Evolutionary conservation across 2,113 vertebrate genomes (phyloP), one percentile per base, ranked within the genome.

Genomic region (Cyphomyrus discorhynchus): DNA sequence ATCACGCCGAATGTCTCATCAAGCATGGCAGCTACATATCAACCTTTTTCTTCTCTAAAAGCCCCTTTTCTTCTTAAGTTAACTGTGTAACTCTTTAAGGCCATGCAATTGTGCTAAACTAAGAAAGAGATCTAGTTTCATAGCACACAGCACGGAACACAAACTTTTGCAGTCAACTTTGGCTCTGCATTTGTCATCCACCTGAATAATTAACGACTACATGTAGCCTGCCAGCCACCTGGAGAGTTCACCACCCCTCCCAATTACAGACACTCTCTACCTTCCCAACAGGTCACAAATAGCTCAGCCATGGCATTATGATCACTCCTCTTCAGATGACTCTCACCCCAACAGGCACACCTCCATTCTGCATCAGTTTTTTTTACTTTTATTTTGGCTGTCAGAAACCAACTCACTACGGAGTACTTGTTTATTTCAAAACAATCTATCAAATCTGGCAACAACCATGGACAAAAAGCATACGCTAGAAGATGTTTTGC

Each of bases 201-300:
- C 96, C 95, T 96, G 95, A 97, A 97, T 97, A 97, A 96, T 97
- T 97, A 97, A 96, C 95, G 95, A 96, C 94, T 96, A 97, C 96
- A 97, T 96, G 96, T 94, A 94, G 95, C 96, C 95, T 96, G 96
- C 96, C 94, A 96, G 95, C 95, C 96, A 95, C 93, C 95, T 94
- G 95, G 95, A 95, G 96, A 96, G 96, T 96, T 96, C 95, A 96
- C 95, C 95, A 93, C 92, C 90, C 90, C 93, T 93, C 89, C 91
- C 93, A 93, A 95, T 95, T 94, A 96, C 95, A 96, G 96, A 94
- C 95, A 93, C 92, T 94, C 95, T 96, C 96, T 94, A 89, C 17
- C 35, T 85, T 35, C 49, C 39, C 15, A 84, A 56, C 35, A 95
- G 94, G 95, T 95, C 95, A 95, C 95, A 96, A 93, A 93, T 94